Evolutionary conservation across 2,797 vertebrate species (phyloP).

Genomic region (Diceros bicornis): DNA sequence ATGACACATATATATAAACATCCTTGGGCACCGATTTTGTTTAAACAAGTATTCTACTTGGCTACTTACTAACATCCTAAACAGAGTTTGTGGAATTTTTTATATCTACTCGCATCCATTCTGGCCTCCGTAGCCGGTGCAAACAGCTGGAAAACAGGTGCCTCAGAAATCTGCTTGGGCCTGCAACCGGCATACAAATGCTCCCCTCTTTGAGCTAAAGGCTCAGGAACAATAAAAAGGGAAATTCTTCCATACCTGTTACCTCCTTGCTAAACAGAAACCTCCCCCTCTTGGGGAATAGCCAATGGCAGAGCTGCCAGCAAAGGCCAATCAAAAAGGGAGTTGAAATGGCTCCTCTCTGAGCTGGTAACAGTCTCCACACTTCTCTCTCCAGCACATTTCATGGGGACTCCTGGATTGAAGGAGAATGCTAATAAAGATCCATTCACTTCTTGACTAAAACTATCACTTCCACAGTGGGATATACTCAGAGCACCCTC

Average conservation of each 20-base stretch:
- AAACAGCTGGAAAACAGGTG: conserved; percentile 82
- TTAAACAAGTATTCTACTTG: conserved; percentile 77
- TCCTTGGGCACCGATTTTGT: conserved; percentile 67
- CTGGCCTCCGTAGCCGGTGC: conserved; percentile 55
- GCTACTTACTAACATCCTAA: conserved; percentile 70
- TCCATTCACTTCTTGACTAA: neutral
- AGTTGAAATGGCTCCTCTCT: neutral
- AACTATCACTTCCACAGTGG: neutral
- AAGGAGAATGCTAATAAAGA: neutral
- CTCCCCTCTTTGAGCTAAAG: conserved; percentile 23
- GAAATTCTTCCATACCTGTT: neutral
- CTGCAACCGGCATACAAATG: conserved; percentile 75
- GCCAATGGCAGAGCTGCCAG: neutral
- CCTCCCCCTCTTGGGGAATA: neutral
- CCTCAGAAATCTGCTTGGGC: conserved; percentile 76
- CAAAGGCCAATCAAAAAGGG: neutral
- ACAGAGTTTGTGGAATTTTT: conserved; percentile 67
- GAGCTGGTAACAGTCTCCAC: neutral
- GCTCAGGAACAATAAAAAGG: neutral
- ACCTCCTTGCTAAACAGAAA: neutral
- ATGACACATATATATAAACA: conserved; percentile 69
- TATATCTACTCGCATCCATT: conserved; percentile 58
- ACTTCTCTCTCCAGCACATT: neutral
- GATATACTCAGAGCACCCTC: neutral
- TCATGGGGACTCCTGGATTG: neutral